Base-by-base conservation (phyloP, 2,888 invertebrate genomes). In the Mamestra brassicae region DNA sequence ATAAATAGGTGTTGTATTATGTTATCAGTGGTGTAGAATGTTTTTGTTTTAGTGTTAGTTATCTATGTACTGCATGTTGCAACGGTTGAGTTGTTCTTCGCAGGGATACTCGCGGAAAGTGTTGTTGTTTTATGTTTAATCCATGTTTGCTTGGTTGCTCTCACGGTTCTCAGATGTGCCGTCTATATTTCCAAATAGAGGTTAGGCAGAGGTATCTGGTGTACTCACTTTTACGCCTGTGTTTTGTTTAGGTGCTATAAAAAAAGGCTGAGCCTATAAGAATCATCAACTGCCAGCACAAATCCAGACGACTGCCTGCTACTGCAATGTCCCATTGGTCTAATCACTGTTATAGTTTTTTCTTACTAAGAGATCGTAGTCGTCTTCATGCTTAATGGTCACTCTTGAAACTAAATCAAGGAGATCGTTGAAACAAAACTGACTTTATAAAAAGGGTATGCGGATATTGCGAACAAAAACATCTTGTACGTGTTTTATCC, bases 1-100 rank as follows among this genome's bases (percentile, higher is more conserved):
- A 74, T 80, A 78, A 81, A 67, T 70, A 62, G 50, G 38, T 45
- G 15, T 36, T 66, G 36, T 55, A 3, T 81, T 73, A n/a, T 50
- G 34, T 70, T 80, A 78, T 81, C 78, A 63, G 13, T 26, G 10
- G 2, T 17, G 52, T 63, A 38, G 38, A 69, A 64, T 34, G 36
- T 52, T 26, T 54, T 75, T 47, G 58, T 75, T 47, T 76, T 60
- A 47, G 26, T 64, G n/a, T 47, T 47, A 4, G 50, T 54, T 50
- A 62, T 63, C 26, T 36, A 34, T 45, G 7, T 65, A 10, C n/a
- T 42, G n/a, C 11, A n/a, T 63, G 15, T 68, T 57, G 67, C 34
- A 73, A 67, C 13, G 13, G 55, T 66, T 65, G 26, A 36, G 7
- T 15, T 10, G n/a, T 77, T 77, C 36, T 38, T 34, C 2, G 66